These are phyloP conservation scores for Microctonus brassicae DNA, from an alignment of 2,888 invertebrate genomes.

Conservation along the genomic window DNA sequence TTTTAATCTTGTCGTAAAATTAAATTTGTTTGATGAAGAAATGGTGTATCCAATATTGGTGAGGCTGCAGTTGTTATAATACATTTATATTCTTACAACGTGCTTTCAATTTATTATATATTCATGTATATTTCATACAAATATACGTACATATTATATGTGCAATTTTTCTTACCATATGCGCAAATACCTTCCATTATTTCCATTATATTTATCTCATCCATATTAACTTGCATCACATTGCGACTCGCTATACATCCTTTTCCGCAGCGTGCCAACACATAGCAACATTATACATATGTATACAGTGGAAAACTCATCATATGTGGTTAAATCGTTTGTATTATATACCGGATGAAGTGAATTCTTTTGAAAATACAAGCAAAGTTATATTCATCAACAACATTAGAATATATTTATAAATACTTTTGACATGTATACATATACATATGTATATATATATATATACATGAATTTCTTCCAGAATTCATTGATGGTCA, in stretches of 20 bases:
- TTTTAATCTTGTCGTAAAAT: conserved; percentile 3
- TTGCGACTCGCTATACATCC: conserved; percentile 50
- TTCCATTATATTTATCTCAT: conserved; percentile 28
- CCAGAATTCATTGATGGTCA: background rate
- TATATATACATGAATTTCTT: background rate
- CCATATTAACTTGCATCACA: conserved; percentile 47
- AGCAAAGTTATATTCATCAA: background rate
- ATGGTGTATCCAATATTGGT: conserved; percentile 12
- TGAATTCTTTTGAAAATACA: background rate
- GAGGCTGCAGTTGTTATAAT: conserved; percentile 1
- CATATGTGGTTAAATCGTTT: too few species aligned
- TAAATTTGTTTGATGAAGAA: background rate
- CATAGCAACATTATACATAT: conserved; percentile 43
- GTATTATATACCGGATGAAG: conserved; percentile 3
- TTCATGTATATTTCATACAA: background rate
- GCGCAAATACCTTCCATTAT: background rate
- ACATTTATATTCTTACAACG: background rate
- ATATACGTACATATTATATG: too few species aligned
- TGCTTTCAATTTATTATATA: background rate
- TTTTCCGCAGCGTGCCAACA: conserved; percentile 47
- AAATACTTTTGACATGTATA: too few species aligned
- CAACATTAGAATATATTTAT: too few species aligned
- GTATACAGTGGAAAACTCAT: background rate
- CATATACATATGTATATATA: too few species aligned
- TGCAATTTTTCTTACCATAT: conserved; percentile 11